phyloP scores from a whole-genome alignment of 2,888 invertebrate genomes.

The Ormyrus rosae region DNA sequence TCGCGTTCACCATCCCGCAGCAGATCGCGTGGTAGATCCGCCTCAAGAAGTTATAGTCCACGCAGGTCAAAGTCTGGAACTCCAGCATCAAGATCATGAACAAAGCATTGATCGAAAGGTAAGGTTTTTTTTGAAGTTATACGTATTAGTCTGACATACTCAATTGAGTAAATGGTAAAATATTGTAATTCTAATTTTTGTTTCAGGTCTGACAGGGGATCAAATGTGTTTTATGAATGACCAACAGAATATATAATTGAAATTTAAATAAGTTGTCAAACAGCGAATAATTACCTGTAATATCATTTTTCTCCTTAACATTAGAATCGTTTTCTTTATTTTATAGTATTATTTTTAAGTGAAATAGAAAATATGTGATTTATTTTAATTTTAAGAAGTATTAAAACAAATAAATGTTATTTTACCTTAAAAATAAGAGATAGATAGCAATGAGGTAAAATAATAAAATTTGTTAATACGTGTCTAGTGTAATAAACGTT shows the following conservation, averaged over 20 bases:
- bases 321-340: no score
- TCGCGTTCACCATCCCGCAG: constrained; percentile 83
- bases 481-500: constrained; percentile 42
- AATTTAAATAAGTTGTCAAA: constrained; percentile 18
- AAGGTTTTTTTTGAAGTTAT: no score
- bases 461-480: constrained; percentile 15
- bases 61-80: constrained; percentile 71
- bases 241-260: constrained; percentile 28
- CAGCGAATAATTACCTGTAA: constrained; percentile 11
- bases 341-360: constrained; percentile 21
- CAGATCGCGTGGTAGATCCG: constrained; percentile 78
- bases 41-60: constrained; percentile 69
- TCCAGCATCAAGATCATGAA: constrained; percentile 66
- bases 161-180: neutral
- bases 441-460: neutral
- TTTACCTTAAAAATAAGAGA: no score
- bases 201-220: constrained; percentile 5
- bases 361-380: constrained; percentile 7
- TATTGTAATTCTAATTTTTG: neutral
- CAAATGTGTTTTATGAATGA: constrained; percentile 28
- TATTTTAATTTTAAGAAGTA: constrained; percentile 27
- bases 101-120: constrained; percentile 10
- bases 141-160: no score
- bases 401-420: no score
- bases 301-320: constrained; percentile 5